Conservation (phyloP, 2,888 invertebrate genomes). For the Amphipyra tragopoginis region DNA sequence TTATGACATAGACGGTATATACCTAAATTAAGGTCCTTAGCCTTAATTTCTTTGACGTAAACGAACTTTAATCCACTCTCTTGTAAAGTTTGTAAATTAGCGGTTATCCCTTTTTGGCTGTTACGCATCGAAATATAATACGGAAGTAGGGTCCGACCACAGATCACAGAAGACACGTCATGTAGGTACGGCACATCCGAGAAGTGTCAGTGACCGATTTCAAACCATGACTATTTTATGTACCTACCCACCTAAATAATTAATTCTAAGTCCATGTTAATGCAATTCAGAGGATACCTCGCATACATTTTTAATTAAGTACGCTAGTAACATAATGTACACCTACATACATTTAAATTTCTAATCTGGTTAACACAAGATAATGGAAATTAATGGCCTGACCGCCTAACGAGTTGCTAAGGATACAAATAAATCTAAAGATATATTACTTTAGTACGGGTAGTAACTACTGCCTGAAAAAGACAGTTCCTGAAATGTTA, state of each 20-base stretch:
- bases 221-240: background rate
- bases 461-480: background rate
- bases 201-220: background rate
- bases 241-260: constrained; percentile 10
- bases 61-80: too few species aligned
- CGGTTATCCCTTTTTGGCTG: too few species aligned
- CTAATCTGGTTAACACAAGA: constrained; percentile 29
- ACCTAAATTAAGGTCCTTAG: too few species aligned
- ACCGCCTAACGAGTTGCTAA: constrained; percentile 1
- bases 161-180: too few species aligned
- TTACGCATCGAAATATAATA: too few species aligned
- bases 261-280: constrained; percentile 18
- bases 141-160: too few species aligned
- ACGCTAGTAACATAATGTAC: background rate
- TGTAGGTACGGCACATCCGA: background rate
- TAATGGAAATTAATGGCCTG: constrained; percentile 37
- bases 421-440: constrained; percentile 15
- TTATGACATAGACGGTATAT: too few species aligned
- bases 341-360: constrained; percentile 41
- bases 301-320: constrained; percentile 33
- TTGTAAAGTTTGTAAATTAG: too few species aligned
- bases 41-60: too few species aligned
- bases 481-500: background rate
- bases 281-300: constrained; percentile 13
- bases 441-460: background rate